phyloP scores from a whole-genome alignment of 2,797 vertebrate genomes.

The Cyprinodon diabolis region DNA sequence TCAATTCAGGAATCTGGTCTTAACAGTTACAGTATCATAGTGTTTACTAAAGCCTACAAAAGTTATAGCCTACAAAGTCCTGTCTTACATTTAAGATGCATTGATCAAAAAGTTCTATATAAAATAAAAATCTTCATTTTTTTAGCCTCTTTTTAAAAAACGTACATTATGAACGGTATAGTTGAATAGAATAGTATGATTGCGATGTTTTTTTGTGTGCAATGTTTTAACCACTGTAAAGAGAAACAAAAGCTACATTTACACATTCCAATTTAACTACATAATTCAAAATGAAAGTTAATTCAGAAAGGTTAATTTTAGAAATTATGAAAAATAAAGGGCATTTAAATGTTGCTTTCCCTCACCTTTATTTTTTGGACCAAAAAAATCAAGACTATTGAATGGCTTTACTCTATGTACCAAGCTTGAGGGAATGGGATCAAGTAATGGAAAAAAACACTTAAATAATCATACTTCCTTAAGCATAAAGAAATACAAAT shows the following conservation, averaged over 20 bases:
- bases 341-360: conserved; percentile 62
- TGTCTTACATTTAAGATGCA: not conserved
- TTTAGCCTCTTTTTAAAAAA: no score
- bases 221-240: not conserved
- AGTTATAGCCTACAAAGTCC: not conserved
- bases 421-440: conserved; percentile 45
- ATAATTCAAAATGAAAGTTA: conserved; percentile 71
- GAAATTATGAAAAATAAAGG: conserved; percentile 55
- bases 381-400: conserved; percentile 57
- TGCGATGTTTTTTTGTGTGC: not conserved
- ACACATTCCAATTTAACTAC: conserved; percentile 49
- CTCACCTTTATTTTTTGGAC: conserved; percentile 46
- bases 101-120: not conserved
- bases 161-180: no score
- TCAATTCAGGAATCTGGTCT: no score
- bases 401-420: conserved; percentile 56
- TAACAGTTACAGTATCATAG: no score
- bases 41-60: no score
- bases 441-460: conserved; percentile 36
- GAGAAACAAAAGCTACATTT: conserved; percentile 39
- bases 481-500: conserved; percentile 36
- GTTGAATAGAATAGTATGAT: no score
- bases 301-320: conserved; percentile 59
- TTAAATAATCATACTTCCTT: conserved; percentile 39
- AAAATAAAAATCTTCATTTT: not conserved